A percentile compares a stretch with the other conserved stretches of the same genome.
phyloP scores from a whole-genome alignment of 2,113 vertebrate genomes.

The Rhodinocichla rosea region DNA sequence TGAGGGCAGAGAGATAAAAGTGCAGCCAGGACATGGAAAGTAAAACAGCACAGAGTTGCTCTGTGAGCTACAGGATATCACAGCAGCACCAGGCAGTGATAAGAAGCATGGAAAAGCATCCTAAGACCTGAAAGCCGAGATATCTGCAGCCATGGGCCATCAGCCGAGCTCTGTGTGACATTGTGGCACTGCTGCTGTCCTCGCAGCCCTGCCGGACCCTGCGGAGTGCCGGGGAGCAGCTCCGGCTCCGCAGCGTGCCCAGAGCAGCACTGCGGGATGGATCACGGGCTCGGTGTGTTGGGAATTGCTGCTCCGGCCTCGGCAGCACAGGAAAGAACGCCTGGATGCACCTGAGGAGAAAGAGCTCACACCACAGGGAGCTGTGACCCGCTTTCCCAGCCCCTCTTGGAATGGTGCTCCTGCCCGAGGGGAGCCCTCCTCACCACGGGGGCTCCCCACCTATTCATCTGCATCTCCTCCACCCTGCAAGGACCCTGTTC shows the following conservation, averaged over 20 bases:
- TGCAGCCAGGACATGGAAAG: background rate
- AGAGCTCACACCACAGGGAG: background rate
- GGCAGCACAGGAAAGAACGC: background rate
- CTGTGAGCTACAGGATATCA: background rate
- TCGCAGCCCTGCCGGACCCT: background rate
- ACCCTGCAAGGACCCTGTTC: background rate
- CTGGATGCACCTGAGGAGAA: background rate
- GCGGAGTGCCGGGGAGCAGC: background rate
- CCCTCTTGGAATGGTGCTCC: background rate
- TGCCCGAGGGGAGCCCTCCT: background rate
- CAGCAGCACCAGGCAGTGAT: background rate
- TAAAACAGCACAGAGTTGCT: background rate
- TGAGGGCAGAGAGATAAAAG: background rate
- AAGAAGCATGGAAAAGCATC: background rate
- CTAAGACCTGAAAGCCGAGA: background rate
- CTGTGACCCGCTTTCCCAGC: background rate
- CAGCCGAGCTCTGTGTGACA: background rate
- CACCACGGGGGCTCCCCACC: background rate
- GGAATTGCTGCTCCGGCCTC: background rate
- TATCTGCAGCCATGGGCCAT: too few relatives aligned
- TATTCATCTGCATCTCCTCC: background rate
- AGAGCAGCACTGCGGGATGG: fast-evolving
- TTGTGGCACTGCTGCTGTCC: background rate
- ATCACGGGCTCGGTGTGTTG: fast-evolving
- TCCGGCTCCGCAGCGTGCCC: fast-evolving